A percentile compares a stretch with the other conserved stretches of the same genome.
These are phyloP conservation scores for Stenurella melanura DNA, from an alignment of 2,888 invertebrate genomes.

Conservation along the genomic window DNA sequence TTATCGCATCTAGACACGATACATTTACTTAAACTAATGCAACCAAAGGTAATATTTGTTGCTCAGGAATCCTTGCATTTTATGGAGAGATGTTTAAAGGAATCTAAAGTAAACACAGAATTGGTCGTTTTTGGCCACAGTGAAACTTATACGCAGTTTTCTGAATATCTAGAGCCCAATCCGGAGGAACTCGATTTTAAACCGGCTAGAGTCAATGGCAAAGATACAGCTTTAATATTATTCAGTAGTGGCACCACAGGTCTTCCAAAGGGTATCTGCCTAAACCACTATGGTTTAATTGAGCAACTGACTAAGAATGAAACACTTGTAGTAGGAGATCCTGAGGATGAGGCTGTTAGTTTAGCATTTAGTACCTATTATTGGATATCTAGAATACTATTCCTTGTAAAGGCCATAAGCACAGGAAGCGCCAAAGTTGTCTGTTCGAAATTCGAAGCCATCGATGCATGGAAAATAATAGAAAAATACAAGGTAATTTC, in stretches of 20 bases:
- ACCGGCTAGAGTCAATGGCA: constrained; percentile 48
- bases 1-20: constrained; percentile 56
- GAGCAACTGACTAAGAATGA: background rate
- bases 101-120: constrained; percentile 50
- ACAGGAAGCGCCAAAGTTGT: constrained; percentile 40
- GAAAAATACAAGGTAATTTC: too few relatives aligned
- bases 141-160: constrained; percentile 49
- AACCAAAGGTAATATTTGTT: constrained; percentile 55
- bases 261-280: constrained; percentile 63
- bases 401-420: background rate
- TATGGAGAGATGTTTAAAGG: constrained; percentile 50
- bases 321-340: background rate
- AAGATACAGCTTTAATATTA: constrained; percentile 59
- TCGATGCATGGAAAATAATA: constrained; percentile 33
- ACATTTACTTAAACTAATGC: constrained; percentile 45
- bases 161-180: constrained; percentile 49
- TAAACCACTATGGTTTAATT: constrained; percentile 49
- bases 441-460: constrained; percentile 38
- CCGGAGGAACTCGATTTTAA: constrained; percentile 56
- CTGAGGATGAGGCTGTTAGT: background rate
- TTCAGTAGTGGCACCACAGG: constrained; percentile 68
- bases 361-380: constrained; percentile 41
- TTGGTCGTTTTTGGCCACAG: constrained; percentile 62
- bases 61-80: constrained; percentile 44
- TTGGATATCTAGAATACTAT: constrained; percentile 42